Percentiles rank a stretch among this genome's conserved stretches.
Conservation (phyloP, 2,797 vertebrate genomes). For the Cirrhinus mrigala region DNA sequence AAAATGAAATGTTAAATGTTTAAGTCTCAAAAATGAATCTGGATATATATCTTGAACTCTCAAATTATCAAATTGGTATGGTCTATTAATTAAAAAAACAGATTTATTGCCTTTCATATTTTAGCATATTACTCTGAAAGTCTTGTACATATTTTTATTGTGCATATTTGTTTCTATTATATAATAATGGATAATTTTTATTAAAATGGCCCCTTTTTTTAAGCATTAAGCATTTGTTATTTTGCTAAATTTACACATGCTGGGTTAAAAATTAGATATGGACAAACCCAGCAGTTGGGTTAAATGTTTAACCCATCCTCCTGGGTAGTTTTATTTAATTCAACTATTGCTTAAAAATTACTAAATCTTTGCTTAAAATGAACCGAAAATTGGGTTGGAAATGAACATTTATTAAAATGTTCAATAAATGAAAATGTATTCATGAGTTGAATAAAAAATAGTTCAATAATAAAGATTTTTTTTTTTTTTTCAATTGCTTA, state of each 20-base stretch:
- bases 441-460: too few relatives aligned
- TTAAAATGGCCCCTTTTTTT: not conserved
- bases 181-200: not conserved
- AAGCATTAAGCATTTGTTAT: not conserved
- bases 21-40: not conserved
- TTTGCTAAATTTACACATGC: not conserved
- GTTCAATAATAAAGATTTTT: too few relatives aligned
- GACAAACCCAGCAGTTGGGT: too few relatives aligned
- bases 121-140: not conserved
- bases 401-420: too few relatives aligned
- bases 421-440: too few relatives aligned
- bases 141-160: not conserved
- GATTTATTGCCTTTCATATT: not conserved
- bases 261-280: too few relatives aligned
- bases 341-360: too few relatives aligned
- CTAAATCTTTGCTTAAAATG: too few relatives aligned
- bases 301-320: too few relatives aligned
- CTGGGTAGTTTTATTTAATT: too few relatives aligned
- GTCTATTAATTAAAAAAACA: not conserved
- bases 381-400: too few relatives aligned
- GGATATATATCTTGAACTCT: slow-evolving; percentile 1
- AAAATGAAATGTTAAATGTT: not conserved
- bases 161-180: not conserved
- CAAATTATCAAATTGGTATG: not conserved
- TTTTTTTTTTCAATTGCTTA: too few relatives aligned